Conservation (phyloP, 1,140 invertebrate genomes). For the Bombus sylvicola region DNA sequence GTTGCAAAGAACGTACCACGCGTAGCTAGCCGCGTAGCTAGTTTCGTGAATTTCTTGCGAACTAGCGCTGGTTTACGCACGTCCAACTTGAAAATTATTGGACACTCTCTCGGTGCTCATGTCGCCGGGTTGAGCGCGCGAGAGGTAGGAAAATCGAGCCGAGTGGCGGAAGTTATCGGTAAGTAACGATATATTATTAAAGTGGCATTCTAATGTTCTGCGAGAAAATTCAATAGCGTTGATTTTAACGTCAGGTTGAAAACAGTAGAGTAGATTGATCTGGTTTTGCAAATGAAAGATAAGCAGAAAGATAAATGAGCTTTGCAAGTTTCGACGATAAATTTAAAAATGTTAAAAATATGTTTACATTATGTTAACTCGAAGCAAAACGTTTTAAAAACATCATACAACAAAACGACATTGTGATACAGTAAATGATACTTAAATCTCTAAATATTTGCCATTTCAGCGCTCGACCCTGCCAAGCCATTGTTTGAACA, state of each 20-base stretch:
- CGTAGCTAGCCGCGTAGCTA: conserved; percentile 82
- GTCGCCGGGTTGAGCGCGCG: conserved; percentile 85
- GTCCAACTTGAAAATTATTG: conserved; percentile 85
- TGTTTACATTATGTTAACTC: neutral
- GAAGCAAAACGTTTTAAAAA: neutral
- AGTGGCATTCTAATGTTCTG: too few species aligned
- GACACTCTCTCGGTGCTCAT: conserved; percentile 88
- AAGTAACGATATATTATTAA: neutral
- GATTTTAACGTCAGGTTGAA: neutral
- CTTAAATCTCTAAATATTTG: neutral
- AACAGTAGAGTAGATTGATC: neutral
- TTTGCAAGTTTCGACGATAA: neutral
- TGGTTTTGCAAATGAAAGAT: neutral
- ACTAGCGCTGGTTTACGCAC: conserved; percentile 81
- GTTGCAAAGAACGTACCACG: conserved; percentile 80
- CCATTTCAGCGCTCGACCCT: conserved; percentile 83
- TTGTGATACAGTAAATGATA: too few species aligned
- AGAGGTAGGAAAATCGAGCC: neutral
- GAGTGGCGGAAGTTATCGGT: conserved; percentile 48
- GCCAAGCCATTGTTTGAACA: conserved; percentile 82
- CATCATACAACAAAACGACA: neutral
- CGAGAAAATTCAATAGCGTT: neutral
- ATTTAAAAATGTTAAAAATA: neutral
- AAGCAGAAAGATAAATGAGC: neutral
- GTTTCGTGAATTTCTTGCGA: conserved; percentile 83